Conservation (phyloP, 2,888 invertebrate species). For the Mythimna vitellina region DNA sequence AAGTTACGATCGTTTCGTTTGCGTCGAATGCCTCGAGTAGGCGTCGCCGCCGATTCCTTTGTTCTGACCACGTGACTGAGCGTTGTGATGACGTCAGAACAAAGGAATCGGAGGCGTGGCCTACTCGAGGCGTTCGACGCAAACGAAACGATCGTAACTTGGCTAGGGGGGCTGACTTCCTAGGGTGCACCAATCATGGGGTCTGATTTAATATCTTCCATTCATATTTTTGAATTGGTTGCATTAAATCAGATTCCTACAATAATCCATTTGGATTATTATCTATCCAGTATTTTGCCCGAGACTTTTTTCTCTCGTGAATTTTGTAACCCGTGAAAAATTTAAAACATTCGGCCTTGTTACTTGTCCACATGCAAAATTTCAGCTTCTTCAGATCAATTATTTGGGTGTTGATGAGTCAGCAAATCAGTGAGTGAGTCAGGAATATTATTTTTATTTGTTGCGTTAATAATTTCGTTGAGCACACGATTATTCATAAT, state of each 20-base stretch:
- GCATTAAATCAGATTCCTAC: background rate
- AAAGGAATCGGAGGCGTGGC: too few species aligned
- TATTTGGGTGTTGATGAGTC: background rate
- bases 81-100: too few species aligned
- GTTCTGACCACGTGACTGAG: too few species aligned
- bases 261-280: background rate
- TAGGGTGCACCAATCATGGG: background rate
- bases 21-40: too few species aligned
- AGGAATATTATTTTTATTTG: background rate
- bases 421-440: conserved; percentile 1
- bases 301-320: background rate
- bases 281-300: background rate
- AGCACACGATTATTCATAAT: conserved; percentile 16
- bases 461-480: conserved; percentile 2
- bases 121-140: too few species aligned
- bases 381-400: background rate
- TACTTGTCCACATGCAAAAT: background rate
- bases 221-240: background rate
- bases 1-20: too few species aligned
- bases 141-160: too few species aligned
- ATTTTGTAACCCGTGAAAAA: background rate
- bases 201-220: background rate
- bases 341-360: background rate
- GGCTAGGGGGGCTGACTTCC: too few species aligned
- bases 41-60: too few species aligned